A percentile compares a stretch with the other conserved stretches of the same genome.
These are phyloP conservation scores for Nephrotoma appendiculata DNA, from an alignment of 2,888 invertebrate species.

Conservation along the genomic window DNA sequence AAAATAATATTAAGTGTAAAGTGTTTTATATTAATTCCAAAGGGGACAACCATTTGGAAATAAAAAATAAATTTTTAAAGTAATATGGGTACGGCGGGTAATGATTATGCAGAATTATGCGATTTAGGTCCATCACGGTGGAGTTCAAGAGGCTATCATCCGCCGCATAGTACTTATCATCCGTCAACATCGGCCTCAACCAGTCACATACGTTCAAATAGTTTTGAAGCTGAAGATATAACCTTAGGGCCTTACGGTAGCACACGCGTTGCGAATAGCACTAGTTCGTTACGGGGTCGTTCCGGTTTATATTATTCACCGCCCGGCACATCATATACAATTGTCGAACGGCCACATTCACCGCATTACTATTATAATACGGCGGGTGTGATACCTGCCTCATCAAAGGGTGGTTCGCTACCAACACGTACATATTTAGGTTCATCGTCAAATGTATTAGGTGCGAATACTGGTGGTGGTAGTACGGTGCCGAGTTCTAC, in stretches of 20 bases:
- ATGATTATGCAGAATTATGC: constrained; percentile 35
- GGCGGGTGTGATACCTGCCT: constrained; percentile 23
- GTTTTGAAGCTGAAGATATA: constrained; percentile 34
- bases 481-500: constrained; percentile 26
- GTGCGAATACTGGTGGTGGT: constrained; percentile 11
- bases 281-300: constrained; percentile 38
- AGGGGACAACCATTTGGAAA: neutral
- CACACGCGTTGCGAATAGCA: constrained; percentile 28
- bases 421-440: constrained; percentile 48
- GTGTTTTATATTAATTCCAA: neutral
- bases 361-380: constrained; percentile 42
- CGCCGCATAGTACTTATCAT: constrained; percentile 20
- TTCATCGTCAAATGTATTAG: constrained; percentile 36
- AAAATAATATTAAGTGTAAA: neutral
- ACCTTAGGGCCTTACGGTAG: constrained; percentile 21
- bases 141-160: constrained; percentile 32
- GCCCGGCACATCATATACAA: constrained; percentile 78
- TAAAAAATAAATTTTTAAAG: neutral
- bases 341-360: constrained; percentile 63
- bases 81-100: constrained; percentile 32
- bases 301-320: constrained; percentile 73
- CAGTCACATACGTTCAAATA: constrained; percentile 23
- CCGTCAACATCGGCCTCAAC: constrained; percentile 20
- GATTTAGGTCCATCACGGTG: constrained; percentile 34
- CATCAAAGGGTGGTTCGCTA: constrained; percentile 30